These are phyloP conservation scores for Arge pagana DNA, from an alignment of 2,888 invertebrate genomes.

Conservation along the genomic window DNA sequence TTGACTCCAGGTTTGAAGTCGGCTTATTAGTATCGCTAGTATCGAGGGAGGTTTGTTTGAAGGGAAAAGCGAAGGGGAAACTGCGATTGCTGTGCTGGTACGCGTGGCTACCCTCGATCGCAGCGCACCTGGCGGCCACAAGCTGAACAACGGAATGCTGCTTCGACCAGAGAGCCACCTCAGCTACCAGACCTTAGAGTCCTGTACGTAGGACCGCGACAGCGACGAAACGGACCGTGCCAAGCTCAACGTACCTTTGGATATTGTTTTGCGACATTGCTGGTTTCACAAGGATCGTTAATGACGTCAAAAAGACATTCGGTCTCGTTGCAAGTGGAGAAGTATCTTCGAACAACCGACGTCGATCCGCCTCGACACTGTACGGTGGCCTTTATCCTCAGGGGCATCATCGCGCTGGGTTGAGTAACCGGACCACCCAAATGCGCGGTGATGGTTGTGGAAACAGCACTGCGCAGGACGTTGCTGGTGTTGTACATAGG, in stretches of 20 bases:
- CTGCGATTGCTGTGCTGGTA: slow-evolving; percentile 61
- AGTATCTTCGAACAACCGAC: slow-evolving; percentile 32
- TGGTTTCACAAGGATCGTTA: slow-evolving; percentile 79
- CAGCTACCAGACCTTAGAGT: too few relatives aligned
- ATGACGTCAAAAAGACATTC: slow-evolving; percentile 78
- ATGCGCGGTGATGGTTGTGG: slow-evolving; percentile 46
- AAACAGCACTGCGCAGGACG: slow-evolving; percentile 47
- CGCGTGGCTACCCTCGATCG: slow-evolving; percentile 60
- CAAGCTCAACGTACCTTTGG: slow-evolving; percentile 39
- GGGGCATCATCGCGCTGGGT: slow-evolving; percentile 45
- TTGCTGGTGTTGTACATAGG: slow-evolving; percentile 43
- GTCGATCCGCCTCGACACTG: slow-evolving; percentile 39
- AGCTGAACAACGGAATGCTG: slow-evolving; percentile 62
- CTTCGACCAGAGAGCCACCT: too few relatives aligned
- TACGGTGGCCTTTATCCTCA: slow-evolving; percentile 46
- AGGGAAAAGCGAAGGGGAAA: slow-evolving; percentile 61
- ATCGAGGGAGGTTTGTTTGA: slow-evolving; percentile 62
- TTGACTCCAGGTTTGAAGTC: too few relatives aligned
- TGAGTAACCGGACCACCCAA: slow-evolving; percentile 52
- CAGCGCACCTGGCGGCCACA: slow-evolving; percentile 62
- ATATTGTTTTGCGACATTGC: slow-evolving; percentile 62
- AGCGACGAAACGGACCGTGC: too few relatives aligned
- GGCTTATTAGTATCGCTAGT: too few relatives aligned
- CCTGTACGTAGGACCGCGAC: too few relatives aligned
- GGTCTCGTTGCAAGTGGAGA: slow-evolving; percentile 52